Evolutionary conservation across 2,888 invertebrate species (phyloP).

Genomic region (Phorcus lineatus): DNA sequence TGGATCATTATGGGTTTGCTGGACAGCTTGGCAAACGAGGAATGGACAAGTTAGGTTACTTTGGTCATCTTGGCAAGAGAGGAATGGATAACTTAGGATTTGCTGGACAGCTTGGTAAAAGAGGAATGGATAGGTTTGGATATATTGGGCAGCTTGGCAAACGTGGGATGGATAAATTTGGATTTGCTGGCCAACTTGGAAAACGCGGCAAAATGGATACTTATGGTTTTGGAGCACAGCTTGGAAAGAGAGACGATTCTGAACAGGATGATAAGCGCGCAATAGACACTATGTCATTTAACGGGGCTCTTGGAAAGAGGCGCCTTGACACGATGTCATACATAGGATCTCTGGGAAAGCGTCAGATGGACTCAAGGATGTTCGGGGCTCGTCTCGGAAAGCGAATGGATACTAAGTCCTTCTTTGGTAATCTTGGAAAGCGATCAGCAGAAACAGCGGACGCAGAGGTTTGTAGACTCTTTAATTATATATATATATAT

Average conservation of each 20-base stretch:
- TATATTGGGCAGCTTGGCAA: neutral
- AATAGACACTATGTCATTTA: neutral
- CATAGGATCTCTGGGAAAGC: neutral
- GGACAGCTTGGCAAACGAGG: neutral
- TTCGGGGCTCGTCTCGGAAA: neutral
- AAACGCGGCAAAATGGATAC: neutral
- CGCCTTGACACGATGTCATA: neutral
- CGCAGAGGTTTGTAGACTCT: neutral
- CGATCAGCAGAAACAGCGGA: neutral
- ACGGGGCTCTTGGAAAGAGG: neutral
- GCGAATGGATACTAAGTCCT: neutral
- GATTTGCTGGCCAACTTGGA: neutral
- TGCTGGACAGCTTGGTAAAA: neutral
- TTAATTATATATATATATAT: neutral
- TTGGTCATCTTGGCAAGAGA: neutral
- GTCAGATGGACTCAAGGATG: neutral
- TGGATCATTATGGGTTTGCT: neutral
- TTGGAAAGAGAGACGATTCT: neutral
- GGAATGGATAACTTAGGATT: neutral
- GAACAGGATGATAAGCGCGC: neutral
- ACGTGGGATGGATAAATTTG: neutral
- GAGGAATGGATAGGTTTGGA: neutral
- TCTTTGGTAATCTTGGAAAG: neutral
- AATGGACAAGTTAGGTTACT: neutral
- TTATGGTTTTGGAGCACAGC: neutral